A percentile compares a stretch with the other conserved stretches of the same genome.
Conservation (phyloP, 2,113 vertebrate species). For the Pyrgilauda ruficollis region DNA sequence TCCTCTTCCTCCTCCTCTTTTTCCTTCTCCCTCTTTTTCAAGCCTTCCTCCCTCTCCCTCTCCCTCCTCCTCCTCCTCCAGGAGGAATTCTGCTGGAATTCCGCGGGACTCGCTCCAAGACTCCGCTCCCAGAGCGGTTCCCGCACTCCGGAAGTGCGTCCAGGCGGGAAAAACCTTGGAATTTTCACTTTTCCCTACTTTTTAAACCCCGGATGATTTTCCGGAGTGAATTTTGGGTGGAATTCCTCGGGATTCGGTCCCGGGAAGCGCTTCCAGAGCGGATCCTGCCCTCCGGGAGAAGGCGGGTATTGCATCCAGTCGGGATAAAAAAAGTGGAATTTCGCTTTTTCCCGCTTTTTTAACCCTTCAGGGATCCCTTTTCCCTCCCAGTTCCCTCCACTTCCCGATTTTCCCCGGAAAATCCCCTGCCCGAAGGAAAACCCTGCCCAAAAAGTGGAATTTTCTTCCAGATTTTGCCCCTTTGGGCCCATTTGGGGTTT, state of each 20-base stretch:
- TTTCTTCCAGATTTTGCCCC: not conserved
- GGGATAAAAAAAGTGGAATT: not conserved
- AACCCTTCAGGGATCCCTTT: not conserved
- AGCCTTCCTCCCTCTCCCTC: not conserved
- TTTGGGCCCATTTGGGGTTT: not conserved
- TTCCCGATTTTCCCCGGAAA: not conserved
- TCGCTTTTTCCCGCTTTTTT: not conserved
- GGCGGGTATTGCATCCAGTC: not conserved
- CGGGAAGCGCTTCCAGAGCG: not conserved
- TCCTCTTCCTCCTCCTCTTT: not conserved
- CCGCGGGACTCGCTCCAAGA: not conserved
- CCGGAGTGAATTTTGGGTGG: not conserved
- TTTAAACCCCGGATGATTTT: not conserved
- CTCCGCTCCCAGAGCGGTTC: not conserved
- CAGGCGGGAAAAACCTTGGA: not conserved
- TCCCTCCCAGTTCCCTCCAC: not conserved
- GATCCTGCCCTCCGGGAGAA: not conserved
- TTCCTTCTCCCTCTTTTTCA: not conserved
- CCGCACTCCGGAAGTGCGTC: not conserved
- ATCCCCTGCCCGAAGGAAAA: not conserved
- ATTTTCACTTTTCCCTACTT: not conserved
- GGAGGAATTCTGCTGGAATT: not conserved
- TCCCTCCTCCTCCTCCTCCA: not conserved
- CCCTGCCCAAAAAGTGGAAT: fast-evolving
- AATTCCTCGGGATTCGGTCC: not conserved